Conservation (phyloP, 2,113 vertebrate genomes). For the Cepphus grylle region DNA sequence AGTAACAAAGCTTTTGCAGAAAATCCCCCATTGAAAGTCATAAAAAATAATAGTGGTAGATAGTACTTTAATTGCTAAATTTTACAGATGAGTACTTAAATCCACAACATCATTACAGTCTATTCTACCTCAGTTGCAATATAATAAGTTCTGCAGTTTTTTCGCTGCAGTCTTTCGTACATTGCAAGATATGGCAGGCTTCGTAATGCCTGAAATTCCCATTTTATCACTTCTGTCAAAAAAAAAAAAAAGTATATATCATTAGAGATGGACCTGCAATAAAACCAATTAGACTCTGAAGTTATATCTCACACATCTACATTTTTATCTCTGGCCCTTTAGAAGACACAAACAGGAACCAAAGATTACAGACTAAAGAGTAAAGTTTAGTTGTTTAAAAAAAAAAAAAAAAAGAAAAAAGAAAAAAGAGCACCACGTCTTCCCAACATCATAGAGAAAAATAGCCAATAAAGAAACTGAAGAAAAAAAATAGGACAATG, state of each 20-base stretch:
- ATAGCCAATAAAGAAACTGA: background rate
- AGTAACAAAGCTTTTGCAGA: background rate
- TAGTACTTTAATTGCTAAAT: background rate
- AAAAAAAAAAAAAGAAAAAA: background rate
- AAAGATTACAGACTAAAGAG: background rate
- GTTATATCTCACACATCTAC: background rate
- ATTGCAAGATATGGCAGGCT: background rate
- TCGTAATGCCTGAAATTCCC: background rate
- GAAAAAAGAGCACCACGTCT: background rate
- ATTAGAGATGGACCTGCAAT: background rate
- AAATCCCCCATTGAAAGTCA: background rate
- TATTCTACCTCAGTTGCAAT: background rate
- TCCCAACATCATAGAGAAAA: background rate
- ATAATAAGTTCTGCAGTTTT: background rate
- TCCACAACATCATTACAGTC: background rate
- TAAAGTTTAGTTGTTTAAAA: background rate
- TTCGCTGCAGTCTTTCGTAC: background rate
- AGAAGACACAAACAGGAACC: background rate
- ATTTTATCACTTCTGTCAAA: background rate
- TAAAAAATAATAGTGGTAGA: background rate
- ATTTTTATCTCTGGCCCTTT: background rate
- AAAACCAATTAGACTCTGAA: background rate
- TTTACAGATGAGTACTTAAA: background rate
- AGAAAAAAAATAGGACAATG: background rate
- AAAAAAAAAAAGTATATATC: background rate